Base-by-base conservation (phyloP, 2,113 vertebrate species). In the Noturus placidus region DNA sequence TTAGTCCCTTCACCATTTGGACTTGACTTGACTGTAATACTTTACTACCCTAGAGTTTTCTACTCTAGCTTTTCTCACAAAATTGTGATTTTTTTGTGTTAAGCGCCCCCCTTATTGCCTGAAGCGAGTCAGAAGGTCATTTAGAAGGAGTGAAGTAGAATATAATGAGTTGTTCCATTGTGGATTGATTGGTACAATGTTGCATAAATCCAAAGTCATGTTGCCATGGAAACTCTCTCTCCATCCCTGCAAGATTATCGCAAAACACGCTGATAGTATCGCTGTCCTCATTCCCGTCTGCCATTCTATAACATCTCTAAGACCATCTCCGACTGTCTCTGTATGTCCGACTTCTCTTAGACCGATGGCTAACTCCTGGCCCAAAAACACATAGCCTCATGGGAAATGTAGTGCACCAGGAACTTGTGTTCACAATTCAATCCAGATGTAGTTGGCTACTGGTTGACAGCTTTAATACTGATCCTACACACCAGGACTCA, bases 401-500 rank as follows among this genome's bases (percentile, higher is more conserved):
- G 72, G 82, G 81, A 89, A 46, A 50, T 83, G 85, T 72, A 63
- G 82, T 80, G 61, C 56, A 78, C 27, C 25, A 67, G 76, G 84
- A 78, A 30, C 30, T 81, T 27, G n/a, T 52, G 8, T 83, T 67
- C 2, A 46, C 61, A 20, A 52, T n/a, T 57, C 10, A 1, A 61
- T 67, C 65, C 82, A 54, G 50, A 54, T 82, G 56, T 61, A 56
- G 33, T 10, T 82, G 79, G 33, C 42, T 50, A 14, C 42, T 83
- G 82, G 27, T 83, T 1, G 14, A 19, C 27, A 33, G 38, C 2
- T 52, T 83, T 81, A 69, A n/a, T 57, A 17, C 8, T 59, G 27
- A 27, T 22, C 52, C 38, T 63, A 33, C 59, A 79, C 85, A 86
- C 63, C 59, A 79, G 74, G 84, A 61, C 57, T n/a, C 56, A 25